Evolutionary conservation across 1,140 invertebrate species (phyloP).

Genomic region (Drosophila bocqueti): DNA sequence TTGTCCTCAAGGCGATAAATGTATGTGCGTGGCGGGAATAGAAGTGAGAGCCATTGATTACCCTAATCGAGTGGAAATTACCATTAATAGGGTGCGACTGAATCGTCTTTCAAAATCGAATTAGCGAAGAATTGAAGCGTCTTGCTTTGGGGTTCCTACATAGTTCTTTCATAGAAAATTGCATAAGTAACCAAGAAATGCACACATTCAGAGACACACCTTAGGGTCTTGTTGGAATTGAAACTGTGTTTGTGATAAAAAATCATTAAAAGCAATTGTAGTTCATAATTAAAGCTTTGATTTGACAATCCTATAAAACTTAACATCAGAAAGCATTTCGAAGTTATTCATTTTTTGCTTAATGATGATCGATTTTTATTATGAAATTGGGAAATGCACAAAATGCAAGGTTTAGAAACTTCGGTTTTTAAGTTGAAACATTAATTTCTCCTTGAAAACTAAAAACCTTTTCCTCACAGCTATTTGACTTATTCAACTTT

Average conservation of each 20-base stretch:
- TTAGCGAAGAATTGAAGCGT: neutral
- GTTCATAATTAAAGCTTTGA: neutral
- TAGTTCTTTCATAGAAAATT: neutral
- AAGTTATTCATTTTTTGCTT: too few relatives aligned
- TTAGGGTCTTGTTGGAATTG: neutral
- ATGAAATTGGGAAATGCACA: too few relatives aligned
- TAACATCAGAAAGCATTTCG: too few relatives aligned
- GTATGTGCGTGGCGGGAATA: neutral
- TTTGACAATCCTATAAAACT: too few relatives aligned
- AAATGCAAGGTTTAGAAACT: too few relatives aligned
- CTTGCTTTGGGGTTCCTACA: neutral
- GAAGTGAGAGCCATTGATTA: constrained; percentile 31
- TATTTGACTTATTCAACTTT: neutral
- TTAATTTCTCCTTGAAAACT: neutral
- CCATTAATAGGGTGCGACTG: neutral
- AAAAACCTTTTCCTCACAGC: neutral
- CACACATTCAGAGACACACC: neutral
- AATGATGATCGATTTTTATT: too few relatives aligned
- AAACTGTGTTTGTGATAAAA: neutral
- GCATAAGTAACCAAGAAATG: constrained; percentile 24
- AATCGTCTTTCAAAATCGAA: neutral
- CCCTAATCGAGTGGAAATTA: constrained; percentile 39
- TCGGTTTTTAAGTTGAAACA: too few relatives aligned
- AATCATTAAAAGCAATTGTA: neutral
- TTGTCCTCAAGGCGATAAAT: constrained; percentile 73